Evolutionary conservation across 2,113 vertebrate species (phyloP).

Genomic region (Trachemys scripta): DNA sequence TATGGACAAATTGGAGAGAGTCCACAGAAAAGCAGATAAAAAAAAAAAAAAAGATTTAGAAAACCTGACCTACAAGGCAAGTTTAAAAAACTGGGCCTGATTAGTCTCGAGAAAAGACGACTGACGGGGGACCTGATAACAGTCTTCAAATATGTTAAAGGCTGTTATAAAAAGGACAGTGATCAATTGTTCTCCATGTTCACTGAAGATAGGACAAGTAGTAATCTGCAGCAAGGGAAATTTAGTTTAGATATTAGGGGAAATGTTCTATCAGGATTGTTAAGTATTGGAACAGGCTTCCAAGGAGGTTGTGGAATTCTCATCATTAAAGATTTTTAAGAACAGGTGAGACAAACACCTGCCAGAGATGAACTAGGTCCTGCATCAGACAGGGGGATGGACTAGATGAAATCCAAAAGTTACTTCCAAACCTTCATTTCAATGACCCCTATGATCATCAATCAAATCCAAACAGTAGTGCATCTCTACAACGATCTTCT

Average conservation of each 20-base stretch:
- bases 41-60: background rate
- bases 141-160: background rate
- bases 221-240: background rate
- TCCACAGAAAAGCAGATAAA: no score
- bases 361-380: background rate
- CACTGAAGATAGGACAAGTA: background rate
- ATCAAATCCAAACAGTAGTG: background rate
- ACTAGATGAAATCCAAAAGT: background rate
- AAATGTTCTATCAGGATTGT: background rate
- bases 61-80: background rate
- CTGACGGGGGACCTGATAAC: background rate
- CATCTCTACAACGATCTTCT: background rate
- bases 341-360: background rate
- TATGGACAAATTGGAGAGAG: background rate
- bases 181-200: background rate
- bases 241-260: background rate
- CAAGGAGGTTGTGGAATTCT: background rate
- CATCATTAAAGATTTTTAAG: background rate
- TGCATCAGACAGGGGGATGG: background rate
- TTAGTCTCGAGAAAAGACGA: background rate
- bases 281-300: background rate
- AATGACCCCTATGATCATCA: background rate
- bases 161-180: background rate
- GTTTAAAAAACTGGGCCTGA: background rate
- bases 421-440: background rate